Percentiles rank a stretch among this genome's conserved stretches.
Evolutionary conservation across 2,797 vertebrate species (phyloP).

Genomic region (Anomalospiza imberbis): DNA sequence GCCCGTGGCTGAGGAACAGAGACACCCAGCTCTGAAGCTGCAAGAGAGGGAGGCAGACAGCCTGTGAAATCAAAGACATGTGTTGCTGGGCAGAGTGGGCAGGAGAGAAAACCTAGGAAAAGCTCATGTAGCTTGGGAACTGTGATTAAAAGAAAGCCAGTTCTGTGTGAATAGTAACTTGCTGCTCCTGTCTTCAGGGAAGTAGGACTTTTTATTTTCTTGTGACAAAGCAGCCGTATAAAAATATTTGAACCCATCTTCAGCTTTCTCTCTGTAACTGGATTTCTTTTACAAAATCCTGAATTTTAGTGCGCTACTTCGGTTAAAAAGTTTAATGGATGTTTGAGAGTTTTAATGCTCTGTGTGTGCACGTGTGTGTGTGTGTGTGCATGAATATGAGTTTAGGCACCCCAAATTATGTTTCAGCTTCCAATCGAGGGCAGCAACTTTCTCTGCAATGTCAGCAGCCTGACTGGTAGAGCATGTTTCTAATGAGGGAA

Average conservation of each 20-base stretch:
- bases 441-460: neutral
- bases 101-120: neutral
- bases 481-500: conserved; percentile 34
- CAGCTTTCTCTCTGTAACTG: neutral
- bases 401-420: neutral
- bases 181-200: neutral
- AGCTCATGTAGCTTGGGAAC: neutral
- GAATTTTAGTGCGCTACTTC: neutral
- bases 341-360: neutral
- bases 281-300: neutral
- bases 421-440: neutral
- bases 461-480: conserved; percentile 27
- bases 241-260: neutral
- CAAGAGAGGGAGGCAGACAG: neutral
- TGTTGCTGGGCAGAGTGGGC: neutral
- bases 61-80: neutral
- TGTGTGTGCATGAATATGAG: neutral
- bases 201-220: neutral
- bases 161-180: neutral
- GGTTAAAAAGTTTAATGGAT: neutral
- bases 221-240: neutral
- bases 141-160: neutral
- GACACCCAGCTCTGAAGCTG: neutral
- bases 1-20: neutral
- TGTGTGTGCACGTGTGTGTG: neutral